Evolutionary conservation across 1,140 invertebrate genomes (phyloP).

Genomic region (Geopemphigus sp.): DNA sequence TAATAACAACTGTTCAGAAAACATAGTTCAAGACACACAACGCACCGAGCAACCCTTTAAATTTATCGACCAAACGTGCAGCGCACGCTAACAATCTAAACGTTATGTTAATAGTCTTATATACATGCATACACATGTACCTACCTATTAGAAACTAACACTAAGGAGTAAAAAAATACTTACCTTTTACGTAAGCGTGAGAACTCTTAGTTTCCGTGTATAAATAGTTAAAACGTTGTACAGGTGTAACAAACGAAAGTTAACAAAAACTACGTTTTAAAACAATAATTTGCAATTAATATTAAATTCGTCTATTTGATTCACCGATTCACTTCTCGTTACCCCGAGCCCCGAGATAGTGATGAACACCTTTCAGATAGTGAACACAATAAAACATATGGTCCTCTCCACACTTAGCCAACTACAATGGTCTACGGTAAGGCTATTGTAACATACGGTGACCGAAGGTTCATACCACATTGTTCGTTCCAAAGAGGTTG

Average conservation of each 20-base stretch:
- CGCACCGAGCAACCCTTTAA: background rate
- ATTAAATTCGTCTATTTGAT: constrained; percentile 32
- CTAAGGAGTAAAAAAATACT: constrained; percentile 16
- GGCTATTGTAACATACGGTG: background rate
- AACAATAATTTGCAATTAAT: constrained; percentile 10
- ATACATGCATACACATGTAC: background rate
- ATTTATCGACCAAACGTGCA: constrained; percentile 32
- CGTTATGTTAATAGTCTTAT: background rate
- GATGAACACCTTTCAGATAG: constrained; percentile 41
- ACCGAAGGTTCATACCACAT: background rate
- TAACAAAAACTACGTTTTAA: constrained; percentile 21
- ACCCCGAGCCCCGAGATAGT: constrained; percentile 44
- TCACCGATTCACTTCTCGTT: constrained; percentile 34
- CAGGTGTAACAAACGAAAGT: background rate
- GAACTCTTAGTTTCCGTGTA: no score
- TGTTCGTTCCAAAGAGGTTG: constrained; percentile 25
- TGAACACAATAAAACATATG: constrained; percentile 47
- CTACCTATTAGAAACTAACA: background rate
- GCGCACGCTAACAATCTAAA: background rate
- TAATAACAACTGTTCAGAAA: background rate
- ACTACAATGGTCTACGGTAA: background rate
- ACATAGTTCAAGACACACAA: background rate
- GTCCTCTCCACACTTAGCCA: background rate
- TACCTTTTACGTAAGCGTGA: background rate
- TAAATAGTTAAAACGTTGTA: background rate